A percentile compares a stretch with the other conserved stretches of the same genome.
Conservation (phyloP, 2,797 vertebrate species). For the Meriones psammophilus region DNA sequence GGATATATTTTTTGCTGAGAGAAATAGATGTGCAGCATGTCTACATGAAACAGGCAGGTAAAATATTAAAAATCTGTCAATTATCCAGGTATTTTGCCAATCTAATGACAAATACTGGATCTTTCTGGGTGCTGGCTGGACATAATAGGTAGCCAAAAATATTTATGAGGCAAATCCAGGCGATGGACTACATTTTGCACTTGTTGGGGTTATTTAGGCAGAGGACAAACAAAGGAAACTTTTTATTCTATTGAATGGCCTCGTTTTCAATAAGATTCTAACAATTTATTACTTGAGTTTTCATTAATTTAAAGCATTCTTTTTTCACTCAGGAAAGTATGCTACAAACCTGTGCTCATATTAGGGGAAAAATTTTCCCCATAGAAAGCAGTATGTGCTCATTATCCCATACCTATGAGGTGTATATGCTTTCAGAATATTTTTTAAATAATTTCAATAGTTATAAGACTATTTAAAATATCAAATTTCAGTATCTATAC, state of each 20-base stretch:
- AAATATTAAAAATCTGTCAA: conserved; percentile 49
- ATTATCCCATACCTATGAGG: conserved; percentile 71
- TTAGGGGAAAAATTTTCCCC: conserved; percentile 72
- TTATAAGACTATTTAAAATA: conserved; percentile 80
- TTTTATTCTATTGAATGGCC: conserved; percentile 70
- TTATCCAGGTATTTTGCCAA: conserved; percentile 63
- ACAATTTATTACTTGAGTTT: conserved; percentile 85
- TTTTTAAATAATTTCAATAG: conserved; percentile 79
- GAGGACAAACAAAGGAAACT: conserved; percentile 65
- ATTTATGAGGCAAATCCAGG: background rate
- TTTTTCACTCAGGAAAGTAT: conserved; percentile 78
- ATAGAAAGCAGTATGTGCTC: conserved; percentile 83
- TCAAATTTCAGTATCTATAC: conserved; percentile 84
- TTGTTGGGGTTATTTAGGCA: conserved; percentile 22
- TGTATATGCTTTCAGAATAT: conserved; percentile 5
- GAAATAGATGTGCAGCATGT: conserved; percentile 75
- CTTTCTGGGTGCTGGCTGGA: conserved; percentile 18
- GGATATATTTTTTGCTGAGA: conserved; percentile 77
- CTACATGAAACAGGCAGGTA: conserved; percentile 65
- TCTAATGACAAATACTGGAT: conserved; percentile 57
- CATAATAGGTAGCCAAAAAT: conserved; percentile 21
- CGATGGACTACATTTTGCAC: background rate
- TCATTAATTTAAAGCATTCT: conserved; percentile 78
- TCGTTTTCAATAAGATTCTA: conserved; percentile 66
- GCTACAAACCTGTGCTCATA: conserved; percentile 61